These are phyloP conservation scores for Bradypus variegatus DNA, from an alignment of 2,797 vertebrate genomes.

Conservation along the genomic window DNA sequence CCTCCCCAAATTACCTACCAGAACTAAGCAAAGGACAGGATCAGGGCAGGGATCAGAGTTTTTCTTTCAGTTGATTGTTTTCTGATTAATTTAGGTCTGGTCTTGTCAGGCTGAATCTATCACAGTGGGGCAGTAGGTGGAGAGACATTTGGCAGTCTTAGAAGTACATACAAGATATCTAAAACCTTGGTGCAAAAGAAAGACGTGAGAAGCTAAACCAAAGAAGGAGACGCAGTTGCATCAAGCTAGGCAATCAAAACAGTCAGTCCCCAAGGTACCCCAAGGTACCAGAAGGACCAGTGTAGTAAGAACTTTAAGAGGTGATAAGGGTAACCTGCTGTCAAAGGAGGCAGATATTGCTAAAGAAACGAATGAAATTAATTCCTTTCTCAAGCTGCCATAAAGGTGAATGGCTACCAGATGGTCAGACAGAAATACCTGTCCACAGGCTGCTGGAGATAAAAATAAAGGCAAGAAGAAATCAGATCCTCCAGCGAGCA, in stretches of 20 bases:
- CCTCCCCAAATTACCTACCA: neutral
- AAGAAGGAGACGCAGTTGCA: neutral
- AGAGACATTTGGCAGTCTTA: neutral
- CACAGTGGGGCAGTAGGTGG: neutral
- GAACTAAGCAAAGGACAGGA: neutral
- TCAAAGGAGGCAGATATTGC: slow-evolving; percentile 53
- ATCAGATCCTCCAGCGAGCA: slow-evolving; percentile 67
- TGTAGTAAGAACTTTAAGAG: slow-evolving; percentile 47
- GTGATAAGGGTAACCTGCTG: slow-evolving; percentile 53
- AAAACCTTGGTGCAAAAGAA: neutral
- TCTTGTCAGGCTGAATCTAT: neutral
- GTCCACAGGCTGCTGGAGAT: slow-evolving; percentile 54
- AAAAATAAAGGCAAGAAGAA: slow-evolving; percentile 63
- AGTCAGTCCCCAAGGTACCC: neutral
- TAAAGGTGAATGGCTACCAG: slow-evolving; percentile 72
- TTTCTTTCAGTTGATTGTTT: slow-evolving; percentile 24
- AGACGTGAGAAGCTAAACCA: neutral
- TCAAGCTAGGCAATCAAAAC: neutral
- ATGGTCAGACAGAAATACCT: slow-evolving; percentile 66
- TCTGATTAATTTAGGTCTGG: slow-evolving; percentile 1
- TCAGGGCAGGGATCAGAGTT: neutral
- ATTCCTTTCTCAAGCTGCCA: slow-evolving; percentile 67
- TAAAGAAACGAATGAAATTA: slow-evolving; percentile 59
- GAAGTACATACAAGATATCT: neutral
- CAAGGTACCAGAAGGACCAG: slow-evolving; percentile 9